Conservation (phyloP, 2,888 invertebrate genomes). For the Elysia crispata region DNA sequence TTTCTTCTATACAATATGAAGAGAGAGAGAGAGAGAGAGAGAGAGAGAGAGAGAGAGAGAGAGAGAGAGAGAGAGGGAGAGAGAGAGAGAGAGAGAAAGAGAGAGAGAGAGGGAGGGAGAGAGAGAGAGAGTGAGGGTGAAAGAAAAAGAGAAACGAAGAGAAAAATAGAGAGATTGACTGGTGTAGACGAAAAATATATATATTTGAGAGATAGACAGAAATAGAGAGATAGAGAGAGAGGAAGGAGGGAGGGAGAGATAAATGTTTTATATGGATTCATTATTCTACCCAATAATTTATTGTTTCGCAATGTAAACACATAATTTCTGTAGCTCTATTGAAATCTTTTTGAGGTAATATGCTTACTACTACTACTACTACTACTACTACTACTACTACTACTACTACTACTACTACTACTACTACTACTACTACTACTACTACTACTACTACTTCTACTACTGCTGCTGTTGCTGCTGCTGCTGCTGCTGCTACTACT, state of each 20-base stretch:
- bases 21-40: no score
- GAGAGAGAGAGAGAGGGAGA: slow-evolving; percentile 22
- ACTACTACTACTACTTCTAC: neutral
- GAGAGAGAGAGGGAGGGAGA: neutral
- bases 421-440: neutral
- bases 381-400: neutral
- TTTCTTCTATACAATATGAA: no score
- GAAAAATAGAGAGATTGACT: slow-evolving; percentile 2
- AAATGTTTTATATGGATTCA: no score
- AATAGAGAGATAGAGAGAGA: neutral
- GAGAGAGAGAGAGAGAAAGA: no score
- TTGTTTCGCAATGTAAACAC: no score
- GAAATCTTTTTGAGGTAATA: no score
- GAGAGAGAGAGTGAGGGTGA: slow-evolving; percentile 29
- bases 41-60: slow-evolving; percentile 35
- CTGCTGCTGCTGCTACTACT: neutral
- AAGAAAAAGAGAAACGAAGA: slow-evolving; percentile 26
- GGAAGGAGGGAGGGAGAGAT: neutral
- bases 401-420: neutral
- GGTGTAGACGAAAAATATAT: neutral
- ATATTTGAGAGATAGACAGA: neutral
- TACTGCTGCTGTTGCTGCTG: neutral
- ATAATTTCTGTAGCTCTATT: no score
- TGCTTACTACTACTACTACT: neutral
- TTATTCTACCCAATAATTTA: no score